phyloP scores from a whole-genome alignment of 2,797 vertebrate species.

The Protonibea diacanthus region DNA sequence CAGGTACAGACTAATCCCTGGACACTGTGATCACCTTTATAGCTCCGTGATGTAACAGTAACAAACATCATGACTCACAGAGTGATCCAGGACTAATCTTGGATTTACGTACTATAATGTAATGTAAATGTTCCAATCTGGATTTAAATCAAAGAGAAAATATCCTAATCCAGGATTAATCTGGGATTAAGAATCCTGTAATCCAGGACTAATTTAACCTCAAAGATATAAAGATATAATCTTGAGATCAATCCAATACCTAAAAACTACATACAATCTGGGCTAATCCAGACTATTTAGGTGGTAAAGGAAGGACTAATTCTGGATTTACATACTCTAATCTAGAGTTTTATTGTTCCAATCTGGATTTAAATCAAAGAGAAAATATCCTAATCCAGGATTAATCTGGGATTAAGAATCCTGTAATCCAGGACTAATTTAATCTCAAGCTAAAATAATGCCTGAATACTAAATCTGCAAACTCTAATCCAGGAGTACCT shows the following conservation, averaged over 20 bases:
- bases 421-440: background rate
- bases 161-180: background rate
- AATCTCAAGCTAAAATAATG: background rate
- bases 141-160: background rate
- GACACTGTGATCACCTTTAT: background rate
- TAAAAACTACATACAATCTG: background rate
- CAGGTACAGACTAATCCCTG: conserved; percentile 48
- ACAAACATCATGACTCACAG: background rate
- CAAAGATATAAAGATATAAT: too few relatives aligned
- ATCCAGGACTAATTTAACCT: background rate
- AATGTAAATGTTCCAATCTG: background rate
- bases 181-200: background rate
- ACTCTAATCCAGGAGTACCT: too few relatives aligned
- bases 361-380: background rate
- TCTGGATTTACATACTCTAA: background rate
- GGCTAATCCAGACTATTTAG: background rate
- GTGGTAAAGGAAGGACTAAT: too few relatives aligned
- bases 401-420: background rate
- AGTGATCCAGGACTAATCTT: background rate
- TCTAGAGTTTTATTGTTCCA: background rate
- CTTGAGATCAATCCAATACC: too few relatives aligned
- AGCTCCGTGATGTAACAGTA: background rate
- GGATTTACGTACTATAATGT: background rate
- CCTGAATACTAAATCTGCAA: too few relatives aligned
- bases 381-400: background rate